These are phyloP conservation scores for Spinus olivaceus DNA, from an alignment of 2,797 vertebrate genomes.

Conservation along the genomic window DNA sequence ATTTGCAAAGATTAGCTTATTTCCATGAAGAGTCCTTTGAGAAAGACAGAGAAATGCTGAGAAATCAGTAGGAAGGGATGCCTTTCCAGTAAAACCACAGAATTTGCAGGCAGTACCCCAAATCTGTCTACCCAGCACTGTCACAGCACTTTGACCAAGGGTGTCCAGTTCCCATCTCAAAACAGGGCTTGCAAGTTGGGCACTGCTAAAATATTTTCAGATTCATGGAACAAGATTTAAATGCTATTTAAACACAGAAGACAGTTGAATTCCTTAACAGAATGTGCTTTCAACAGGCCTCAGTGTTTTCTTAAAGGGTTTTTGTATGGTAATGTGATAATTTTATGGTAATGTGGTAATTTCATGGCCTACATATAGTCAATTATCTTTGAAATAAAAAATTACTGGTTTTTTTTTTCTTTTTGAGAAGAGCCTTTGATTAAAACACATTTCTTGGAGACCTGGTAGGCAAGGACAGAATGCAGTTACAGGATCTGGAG, in stretches of 20 bases:
- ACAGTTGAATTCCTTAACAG: slow-evolving; percentile 18
- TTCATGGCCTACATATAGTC: slow-evolving; percentile 38
- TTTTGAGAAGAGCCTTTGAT: slow-evolving; percentile 28
- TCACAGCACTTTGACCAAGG: background rate
- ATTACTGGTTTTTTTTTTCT: background rate
- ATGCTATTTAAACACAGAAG: background rate
- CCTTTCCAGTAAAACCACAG: background rate
- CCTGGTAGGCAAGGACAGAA: background rate
- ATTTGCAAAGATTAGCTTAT: slow-evolving; percentile 33
- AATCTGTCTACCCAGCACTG: background rate
- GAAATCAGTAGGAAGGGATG: background rate
- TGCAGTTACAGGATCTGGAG: background rate
- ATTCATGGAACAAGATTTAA: background rate
- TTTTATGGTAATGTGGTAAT: slow-evolving; percentile 71
- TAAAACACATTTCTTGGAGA: slow-evolving; percentile 3
- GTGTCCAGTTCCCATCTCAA: background rate
- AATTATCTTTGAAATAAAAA: slow-evolving; percentile 48
- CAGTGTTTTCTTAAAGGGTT: slow-evolving; percentile 42
- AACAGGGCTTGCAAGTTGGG: background rate
- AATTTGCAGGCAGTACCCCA: background rate
- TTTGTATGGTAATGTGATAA: slow-evolving; percentile 70
- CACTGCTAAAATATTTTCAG: background rate
- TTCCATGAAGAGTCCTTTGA: background rate
- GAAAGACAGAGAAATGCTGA: slow-evolving; percentile 9
- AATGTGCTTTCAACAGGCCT: slow-evolving; percentile 7